Evolutionary conservation across 1,140 invertebrate genomes (phyloP).

Genomic region (Aphaenogaster ashmeadi): DNA sequence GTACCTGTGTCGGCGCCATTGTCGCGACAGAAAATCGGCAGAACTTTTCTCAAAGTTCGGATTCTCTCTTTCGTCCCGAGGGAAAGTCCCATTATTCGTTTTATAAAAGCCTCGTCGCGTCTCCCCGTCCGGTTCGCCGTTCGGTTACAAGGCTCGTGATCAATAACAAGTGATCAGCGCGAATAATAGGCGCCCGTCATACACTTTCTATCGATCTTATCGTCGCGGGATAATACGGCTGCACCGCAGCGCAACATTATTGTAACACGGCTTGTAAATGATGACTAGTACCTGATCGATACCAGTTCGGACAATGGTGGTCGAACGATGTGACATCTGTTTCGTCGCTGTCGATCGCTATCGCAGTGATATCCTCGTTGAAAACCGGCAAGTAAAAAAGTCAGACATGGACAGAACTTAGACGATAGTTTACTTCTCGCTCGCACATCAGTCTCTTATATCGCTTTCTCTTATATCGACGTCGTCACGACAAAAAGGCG

Average conservation of each 20-base stretch:
- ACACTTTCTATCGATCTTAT: constrained; percentile 71
- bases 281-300: constrained; percentile 54
- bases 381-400: constrained; percentile 5
- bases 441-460: neutral
- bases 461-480: neutral
- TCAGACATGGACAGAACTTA: neutral
- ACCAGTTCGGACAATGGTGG: constrained; percentile 53
- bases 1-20: neutral
- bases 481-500: no score
- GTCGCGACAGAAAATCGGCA: constrained; percentile 22
- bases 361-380: neutral
- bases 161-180: constrained; percentile 52
- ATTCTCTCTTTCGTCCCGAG: neutral
- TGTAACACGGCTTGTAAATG: constrained; percentile 61
- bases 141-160: constrained; percentile 51
- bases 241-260: constrained; percentile 52
- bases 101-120: constrained; percentile 23
- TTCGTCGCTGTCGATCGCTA: neutral
- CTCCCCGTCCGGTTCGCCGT: constrained; percentile 17
- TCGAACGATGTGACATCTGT: constrained; percentile 17
- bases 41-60: constrained; percentile 20
- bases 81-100: constrained; percentile 54
- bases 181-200: constrained; percentile 41
- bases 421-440: neutral
- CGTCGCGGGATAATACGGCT: constrained; percentile 29